Base-by-base conservation (phyloP, 2,113 vertebrate species). In the Hydrochoerus hydrochaeris region DNA sequence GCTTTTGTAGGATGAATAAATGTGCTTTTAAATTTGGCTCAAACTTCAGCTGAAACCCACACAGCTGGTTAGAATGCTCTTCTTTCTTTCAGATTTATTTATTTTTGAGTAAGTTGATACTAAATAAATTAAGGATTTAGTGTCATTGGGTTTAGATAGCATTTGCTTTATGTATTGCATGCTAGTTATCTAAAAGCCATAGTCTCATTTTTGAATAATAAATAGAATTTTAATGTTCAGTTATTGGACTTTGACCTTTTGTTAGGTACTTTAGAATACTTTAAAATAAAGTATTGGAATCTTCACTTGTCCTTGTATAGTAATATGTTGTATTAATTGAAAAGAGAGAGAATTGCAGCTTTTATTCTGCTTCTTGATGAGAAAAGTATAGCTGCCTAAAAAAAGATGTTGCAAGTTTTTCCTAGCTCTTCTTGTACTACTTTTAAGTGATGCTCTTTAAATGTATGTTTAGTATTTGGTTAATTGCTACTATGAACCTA, bases 401-500 rank as follows among this genome's bases (percentile, higher is more conserved):
- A 41, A 94, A 75, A 63, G 35, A 17, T 41, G 20, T n/a, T 32
- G 8, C 0, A 44, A 8, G 32, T 44, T 94, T 96, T 75, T 57
- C 32, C 67, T 80, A 30, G 35, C 28, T 84, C 44, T 67, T 87
- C 69, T 41, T 77, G 3, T 93, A 54, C 41, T 83, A 49, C 82
- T 95, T 93, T 91, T 57, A 93, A 94, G 82, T 67, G 35, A 24
- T 96, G 7, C 63, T 88, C 35, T 91, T 89, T 89, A 97, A 88
- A 90, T 85, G 54, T 85, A 65, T 92, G 73, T 88, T 95, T 95
- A 95, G 90, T 96, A 58, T 96, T 97, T 97, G 82, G 63, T 84
- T 97, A 96, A 97, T 97, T 96, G 81, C 78, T 95, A 38, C 88
- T 83, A 3, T 95, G 94, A 92, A 94, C 96, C 92, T 95, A 81